Conservation (phyloP, 2,888 invertebrate genomes). For the Oligia strigilis region DNA sequence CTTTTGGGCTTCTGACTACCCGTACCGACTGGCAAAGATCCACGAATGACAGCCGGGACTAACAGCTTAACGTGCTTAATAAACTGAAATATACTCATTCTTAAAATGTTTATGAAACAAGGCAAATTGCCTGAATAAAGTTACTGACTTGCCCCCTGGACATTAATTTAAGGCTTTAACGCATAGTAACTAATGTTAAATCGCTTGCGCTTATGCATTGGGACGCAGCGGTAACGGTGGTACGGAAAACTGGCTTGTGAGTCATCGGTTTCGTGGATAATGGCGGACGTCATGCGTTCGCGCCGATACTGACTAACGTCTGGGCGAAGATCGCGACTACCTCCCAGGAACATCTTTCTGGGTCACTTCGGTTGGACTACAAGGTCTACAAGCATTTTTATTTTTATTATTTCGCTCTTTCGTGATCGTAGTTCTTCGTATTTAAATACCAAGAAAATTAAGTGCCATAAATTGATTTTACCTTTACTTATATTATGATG, state of each 20-base stretch:
- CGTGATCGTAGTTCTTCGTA: not conserved
- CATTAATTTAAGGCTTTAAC: not conserved
- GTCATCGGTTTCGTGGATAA: slow-evolving; percentile 76
- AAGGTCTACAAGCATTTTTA: not conserved
- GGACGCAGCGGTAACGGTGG: slow-evolving; percentile 79
- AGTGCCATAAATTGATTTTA: not conserved
- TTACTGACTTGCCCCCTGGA: not conserved
- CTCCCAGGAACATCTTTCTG: slow-evolving; percentile 32
- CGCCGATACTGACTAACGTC: slow-evolving; percentile 70
- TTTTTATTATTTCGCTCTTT: not conserved
- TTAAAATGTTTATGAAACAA: not conserved
- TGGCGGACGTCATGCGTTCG: slow-evolving; percentile 75
- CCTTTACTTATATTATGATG: not conserved
- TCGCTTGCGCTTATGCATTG: slow-evolving; percentile 68
- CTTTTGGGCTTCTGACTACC: no score
- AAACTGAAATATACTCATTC: not conserved
- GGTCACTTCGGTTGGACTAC: slow-evolving; percentile 22
- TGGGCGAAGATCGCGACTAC: slow-evolving; percentile 25
- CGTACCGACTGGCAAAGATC: no score
- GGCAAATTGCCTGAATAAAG: not conserved
- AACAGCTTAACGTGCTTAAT: not conserved
- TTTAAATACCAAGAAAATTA: not conserved
- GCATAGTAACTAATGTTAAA: not conserved
- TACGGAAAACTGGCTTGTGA: slow-evolving; percentile 85
- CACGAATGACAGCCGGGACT: no score